Percentiles rank a stretch among this genome's conserved stretches.
These are phyloP conservation scores for Triops cancriformis DNA, from an alignment of 1,140 invertebrate species.

Conservation along the genomic window DNA sequence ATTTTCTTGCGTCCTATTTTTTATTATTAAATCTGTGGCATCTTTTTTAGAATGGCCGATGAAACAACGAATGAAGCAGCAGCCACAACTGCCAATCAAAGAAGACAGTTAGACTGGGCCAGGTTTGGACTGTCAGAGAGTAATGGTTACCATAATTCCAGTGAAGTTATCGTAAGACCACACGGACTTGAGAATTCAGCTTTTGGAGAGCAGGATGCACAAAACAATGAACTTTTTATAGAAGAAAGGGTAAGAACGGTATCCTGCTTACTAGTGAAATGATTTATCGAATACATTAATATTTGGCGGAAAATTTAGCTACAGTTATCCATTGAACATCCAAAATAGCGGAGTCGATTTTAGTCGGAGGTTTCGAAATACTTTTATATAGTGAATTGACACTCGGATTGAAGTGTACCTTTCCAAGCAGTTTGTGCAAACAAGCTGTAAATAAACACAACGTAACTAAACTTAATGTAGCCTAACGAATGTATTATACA, in stretches of 20 bases:
- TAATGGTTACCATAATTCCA: constrained; percentile 4
- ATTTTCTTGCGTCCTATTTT: neutral
- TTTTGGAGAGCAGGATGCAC: constrained; percentile 57
- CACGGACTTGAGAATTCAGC: constrained; percentile 25
- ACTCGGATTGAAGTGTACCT: too few relatives aligned
- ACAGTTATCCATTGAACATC: too few relatives aligned
- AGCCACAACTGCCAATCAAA: neutral
- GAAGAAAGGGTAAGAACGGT: constrained; percentile 61
- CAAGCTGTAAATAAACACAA: too few relatives aligned
- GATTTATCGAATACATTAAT: too few relatives aligned
- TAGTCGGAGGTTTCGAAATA: too few relatives aligned
- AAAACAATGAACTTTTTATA: constrained; percentile 76
- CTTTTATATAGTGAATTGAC: too few relatives aligned
- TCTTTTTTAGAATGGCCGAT: neutral
- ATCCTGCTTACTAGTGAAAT: neutral
- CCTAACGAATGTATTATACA: too few relatives aligned
- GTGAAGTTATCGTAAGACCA: constrained; percentile 23
- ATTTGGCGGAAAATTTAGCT: too few relatives aligned
- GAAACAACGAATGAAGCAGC: neutral
- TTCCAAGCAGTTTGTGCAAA: too few relatives aligned
- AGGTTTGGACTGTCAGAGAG: constrained; percentile 42
- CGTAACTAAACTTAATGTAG: too few relatives aligned
- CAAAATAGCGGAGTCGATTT: too few relatives aligned
- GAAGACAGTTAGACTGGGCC: constrained; percentile 42
- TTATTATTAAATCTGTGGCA: neutral